phyloP scores from a whole-genome alignment of 2,113 vertebrate species.

The human region DNA sequence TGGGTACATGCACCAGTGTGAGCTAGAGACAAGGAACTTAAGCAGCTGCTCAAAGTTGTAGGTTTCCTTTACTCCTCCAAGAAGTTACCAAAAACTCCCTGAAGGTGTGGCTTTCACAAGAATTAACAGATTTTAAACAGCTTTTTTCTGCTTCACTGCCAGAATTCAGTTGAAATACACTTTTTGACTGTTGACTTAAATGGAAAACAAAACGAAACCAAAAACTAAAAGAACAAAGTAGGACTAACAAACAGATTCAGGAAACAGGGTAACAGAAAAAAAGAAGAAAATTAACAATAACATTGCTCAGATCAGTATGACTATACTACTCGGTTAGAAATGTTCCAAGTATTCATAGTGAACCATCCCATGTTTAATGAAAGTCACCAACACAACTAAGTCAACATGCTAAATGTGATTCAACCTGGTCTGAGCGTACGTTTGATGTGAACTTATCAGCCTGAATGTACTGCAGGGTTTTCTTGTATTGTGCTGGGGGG shows the following conservation, averaged over 20 bases:
- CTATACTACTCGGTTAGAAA: not conserved
- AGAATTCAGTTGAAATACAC: not conserved
- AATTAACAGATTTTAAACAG: not conserved
- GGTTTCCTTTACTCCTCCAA: not conserved
- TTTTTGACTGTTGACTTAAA: not conserved
- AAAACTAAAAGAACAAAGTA: not conserved
- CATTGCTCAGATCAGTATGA: not conserved
- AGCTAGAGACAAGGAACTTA: not conserved
- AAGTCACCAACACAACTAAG: not conserved
- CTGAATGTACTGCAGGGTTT: not conserved
- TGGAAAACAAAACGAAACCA: not conserved
- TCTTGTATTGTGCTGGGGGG: not conserved
- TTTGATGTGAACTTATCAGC: not conserved
- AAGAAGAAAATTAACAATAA: not conserved
- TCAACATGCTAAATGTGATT: not conserved
- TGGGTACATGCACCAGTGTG: not conserved
- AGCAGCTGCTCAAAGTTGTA: not conserved
- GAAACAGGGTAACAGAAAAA: not conserved
- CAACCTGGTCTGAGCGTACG: fast-evolving
- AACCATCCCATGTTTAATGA: not conserved
- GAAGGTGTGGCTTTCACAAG: not conserved
- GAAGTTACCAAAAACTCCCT: not conserved
- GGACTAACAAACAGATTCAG: not conserved
- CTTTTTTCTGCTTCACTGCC: constrained; percentile 12
- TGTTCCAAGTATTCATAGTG: not conserved